Base-by-base conservation (phyloP, 2,113 vertebrate genomes). In the Chaetura pelagica region DNA sequence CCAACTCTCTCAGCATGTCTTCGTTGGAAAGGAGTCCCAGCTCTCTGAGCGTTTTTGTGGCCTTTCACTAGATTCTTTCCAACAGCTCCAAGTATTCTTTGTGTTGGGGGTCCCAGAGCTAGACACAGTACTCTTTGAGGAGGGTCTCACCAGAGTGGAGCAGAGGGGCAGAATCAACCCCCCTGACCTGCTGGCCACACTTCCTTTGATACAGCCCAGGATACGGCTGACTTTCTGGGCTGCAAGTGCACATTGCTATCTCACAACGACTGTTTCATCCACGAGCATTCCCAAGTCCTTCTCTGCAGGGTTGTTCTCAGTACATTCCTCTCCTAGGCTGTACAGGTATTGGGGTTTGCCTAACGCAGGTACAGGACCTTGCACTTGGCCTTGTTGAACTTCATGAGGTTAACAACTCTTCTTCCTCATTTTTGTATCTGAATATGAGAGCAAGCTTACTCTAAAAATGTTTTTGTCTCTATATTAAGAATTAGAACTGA, bases 111-210 rank as follows among this genome's bases (percentile, higher is more conserved):
- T 15, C 4, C 13, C 16, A 61, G 32, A 84, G 5, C 15, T 64
- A 21, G 4, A 44, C 0, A 2, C 7, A 34, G 7, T 8, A 9
- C 13, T 68, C 6, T 24, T 35, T 8, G 3, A 26, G 4, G 5
- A n/a, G 40, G 3, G 1, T 61, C 14, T 59, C 38, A n/a, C 5
- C 0, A 51, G 24, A 46, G 8, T 0, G 0, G 12, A 15, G 4
- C 1, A 73, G 54, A 77, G 6, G 21, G 30, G 8, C 0, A 64
- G 12, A 84, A 46, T 77, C 27, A 15, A 30, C 26, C 68, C 13
- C 4, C 2, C 68, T 0, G 0, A 35, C 20, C 54, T 59, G 20
- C 14, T 49, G 23, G 18, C 3, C 27, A 20, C 0, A 0, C 7
- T 51, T 6, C 23, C 49, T 61, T 46, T 17, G 2, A 11, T 20